Evolutionary conservation across 2,797 vertebrate genomes (phyloP).

Genomic region (Eidolon dupreanum): DNA sequence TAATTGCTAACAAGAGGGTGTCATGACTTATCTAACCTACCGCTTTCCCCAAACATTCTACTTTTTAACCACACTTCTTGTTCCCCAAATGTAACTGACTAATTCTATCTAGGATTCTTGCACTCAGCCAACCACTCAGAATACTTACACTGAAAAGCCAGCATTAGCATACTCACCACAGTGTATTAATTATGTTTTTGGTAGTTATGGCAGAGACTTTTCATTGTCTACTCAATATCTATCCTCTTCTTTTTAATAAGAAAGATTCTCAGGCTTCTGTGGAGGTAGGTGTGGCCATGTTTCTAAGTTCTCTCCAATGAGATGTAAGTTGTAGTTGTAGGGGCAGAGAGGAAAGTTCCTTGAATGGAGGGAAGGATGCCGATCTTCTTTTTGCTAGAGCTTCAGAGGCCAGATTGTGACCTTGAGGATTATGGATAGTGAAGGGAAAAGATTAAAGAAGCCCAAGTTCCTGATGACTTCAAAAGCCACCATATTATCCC

Average conservation of each 20-base stretch:
- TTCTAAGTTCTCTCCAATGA: neutral
- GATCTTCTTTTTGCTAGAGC: neutral
- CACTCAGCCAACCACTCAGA: neutral
- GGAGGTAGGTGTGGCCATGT: neutral
- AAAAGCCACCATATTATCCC: neutral
- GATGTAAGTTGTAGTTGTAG: neutral
- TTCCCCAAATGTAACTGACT: neutral
- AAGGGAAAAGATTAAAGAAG: neutral
- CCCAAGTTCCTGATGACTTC: neutral
- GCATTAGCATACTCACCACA: neutral
- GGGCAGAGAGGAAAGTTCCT: neutral
- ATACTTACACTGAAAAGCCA: neutral
- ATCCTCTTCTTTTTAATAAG: neutral
- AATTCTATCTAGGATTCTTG: neutral
- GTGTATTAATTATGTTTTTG: neutral
- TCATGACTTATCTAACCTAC: neutral
- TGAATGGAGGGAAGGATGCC: neutral
- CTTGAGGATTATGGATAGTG: neutral
- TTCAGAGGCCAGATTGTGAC: neutral
- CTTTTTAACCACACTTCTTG: neutral
- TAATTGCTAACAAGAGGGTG: neutral
- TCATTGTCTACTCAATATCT: neutral
- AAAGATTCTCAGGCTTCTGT: neutral
- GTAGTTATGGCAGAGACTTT: neutral
- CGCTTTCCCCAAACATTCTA: neutral